Percentiles rank a stretch among this genome's conserved stretches.
These are phyloP conservation scores for Gisinianus flammeolus DNA, from an alignment of 2,888 invertebrate genomes.

Conservation along the genomic window DNA sequence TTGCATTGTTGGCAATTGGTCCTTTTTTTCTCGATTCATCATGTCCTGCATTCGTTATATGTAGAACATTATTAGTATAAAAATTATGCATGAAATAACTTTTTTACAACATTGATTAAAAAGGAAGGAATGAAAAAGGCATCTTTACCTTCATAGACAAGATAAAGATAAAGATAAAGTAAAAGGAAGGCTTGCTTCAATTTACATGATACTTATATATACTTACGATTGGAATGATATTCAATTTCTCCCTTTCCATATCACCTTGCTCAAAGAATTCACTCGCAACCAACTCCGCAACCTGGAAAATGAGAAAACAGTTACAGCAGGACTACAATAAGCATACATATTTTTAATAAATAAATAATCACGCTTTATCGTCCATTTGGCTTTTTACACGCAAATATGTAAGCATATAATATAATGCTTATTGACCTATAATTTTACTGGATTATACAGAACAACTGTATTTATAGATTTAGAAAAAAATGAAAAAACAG, in stretches of 20 bases:
- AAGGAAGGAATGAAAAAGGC: background rate
- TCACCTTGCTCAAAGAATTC: constrained; percentile 65
- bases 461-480: too few relatives aligned
- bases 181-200: background rate
- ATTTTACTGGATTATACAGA: too few relatives aligned
- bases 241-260: constrained; percentile 62
- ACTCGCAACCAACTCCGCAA: constrained; percentile 64
- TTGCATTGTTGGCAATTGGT: constrained; percentile 93
- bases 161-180: background rate
- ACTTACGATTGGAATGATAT: constrained; percentile 63
- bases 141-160: background rate
- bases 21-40: constrained; percentile 94
- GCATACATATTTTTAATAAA: too few relatives aligned
- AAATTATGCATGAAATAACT: background rate
- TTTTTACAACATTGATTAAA: too few relatives aligned
- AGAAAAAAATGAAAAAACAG: too few relatives aligned
- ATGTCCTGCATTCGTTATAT: constrained; percentile 72
- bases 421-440: too few relatives aligned
- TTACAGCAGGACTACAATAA: too few relatives aligned
- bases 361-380: too few relatives aligned
- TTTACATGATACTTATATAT: background rate
- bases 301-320: constrained; percentile 60
- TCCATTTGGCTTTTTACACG: too few relatives aligned
- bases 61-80: background rate
- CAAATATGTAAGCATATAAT: too few relatives aligned